Evolutionary conservation across 2,113 vertebrate species (phyloP), one percentile per base, ranked within the genome.

Genomic region (Strigops habroptila): DNA sequence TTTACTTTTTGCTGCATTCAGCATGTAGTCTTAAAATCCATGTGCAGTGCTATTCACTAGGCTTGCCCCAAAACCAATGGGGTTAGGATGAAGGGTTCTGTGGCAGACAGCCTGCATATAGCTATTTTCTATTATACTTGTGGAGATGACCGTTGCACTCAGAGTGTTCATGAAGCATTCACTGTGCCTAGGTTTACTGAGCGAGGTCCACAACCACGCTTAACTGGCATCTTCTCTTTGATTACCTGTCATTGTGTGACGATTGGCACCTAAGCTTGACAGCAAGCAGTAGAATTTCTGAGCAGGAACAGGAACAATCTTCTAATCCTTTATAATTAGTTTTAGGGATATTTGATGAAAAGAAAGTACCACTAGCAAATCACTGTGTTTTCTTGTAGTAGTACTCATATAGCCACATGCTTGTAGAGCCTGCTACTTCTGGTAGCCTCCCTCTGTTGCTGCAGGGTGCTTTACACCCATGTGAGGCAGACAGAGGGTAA

Each of bases 161-260:
- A 12, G 13, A 60, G 13, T 2, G 1, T 24, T 89, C 19, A 39
- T 46, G 22, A 24, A 14, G 22, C 33, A 7, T 9, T 49, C 65
- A 8, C 27, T 74, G 18, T 52, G 16, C 39, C 35, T 57, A 35
- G 14, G 24, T 83, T 80, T 90, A 75, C 25, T 24, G 23, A 21
- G 16, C 0, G 2, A 78, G 9, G 30, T 48, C 19, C 39, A 19
- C 31, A 78, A 27, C 17, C 14, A 71, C 51, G 39, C 15, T 70
- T 60, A 67, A 44, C 27, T n/a, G 28, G 2, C 4, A 33, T 5
- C 46, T 67, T 75, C 9, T 39, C 35, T 23, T 41, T 43, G 52
- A 28, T 71, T 57, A 18, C 14, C 11, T 5, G 3, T 44, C 31
- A 2, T 7, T 8, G 0, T 60, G 1, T 19, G 27, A 35, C 25